Conservation (phyloP, 2,113 vertebrate genomes). For the Petrocephalus zakoni region DNA sequence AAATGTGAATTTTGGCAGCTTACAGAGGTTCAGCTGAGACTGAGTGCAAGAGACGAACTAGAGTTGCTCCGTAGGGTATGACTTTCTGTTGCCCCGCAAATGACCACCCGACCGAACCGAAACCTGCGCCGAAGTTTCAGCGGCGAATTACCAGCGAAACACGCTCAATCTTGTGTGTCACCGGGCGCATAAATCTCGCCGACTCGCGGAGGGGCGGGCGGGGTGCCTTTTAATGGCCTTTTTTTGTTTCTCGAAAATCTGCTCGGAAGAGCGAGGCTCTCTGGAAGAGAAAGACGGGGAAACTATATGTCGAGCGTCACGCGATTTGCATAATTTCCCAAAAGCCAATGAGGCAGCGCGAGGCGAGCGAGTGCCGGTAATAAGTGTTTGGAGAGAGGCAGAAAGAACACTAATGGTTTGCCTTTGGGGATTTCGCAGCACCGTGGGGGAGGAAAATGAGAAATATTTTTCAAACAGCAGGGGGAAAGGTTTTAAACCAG, state of each 20-base stretch:
- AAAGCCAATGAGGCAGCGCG: conserved; percentile 99
- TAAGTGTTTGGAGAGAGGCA: conserved; percentile 98
- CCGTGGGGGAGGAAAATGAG: conserved; percentile 99
- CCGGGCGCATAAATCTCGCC: conserved; percentile 99
- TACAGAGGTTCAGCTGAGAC: not conserved
- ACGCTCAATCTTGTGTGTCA: conserved; percentile 96
- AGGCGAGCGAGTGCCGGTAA: conserved; percentile 96
- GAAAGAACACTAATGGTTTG: conserved; percentile 99
- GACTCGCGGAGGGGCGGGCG: conserved; percentile 66
- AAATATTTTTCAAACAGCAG: conserved; percentile 99
- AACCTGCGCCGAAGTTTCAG: conserved; percentile 54
- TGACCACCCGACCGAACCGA: conserved; percentile 61
- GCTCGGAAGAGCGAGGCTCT: conserved; percentile 98
- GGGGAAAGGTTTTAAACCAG: conserved; percentile 99
- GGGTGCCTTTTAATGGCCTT: conserved; percentile 93
- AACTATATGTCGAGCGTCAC: conserved; percentile 97
- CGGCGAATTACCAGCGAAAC: conserved; percentile 34
- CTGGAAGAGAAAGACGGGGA: conserved; percentile 69
- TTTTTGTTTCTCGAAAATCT: conserved; percentile 83
- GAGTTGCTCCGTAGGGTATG: not conserved
- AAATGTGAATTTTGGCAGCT: not conserved
- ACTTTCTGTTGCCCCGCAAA: conserved; percentile 36
- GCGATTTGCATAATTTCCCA: conserved; percentile 99
- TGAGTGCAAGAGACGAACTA: not conserved
- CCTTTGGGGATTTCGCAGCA: conserved; percentile 99